Evolutionary conservation across 2,888 invertebrate species (phyloP), one percentile per base, ranked within the genome.

Genomic region (Tenthredo mesomela): DNA sequence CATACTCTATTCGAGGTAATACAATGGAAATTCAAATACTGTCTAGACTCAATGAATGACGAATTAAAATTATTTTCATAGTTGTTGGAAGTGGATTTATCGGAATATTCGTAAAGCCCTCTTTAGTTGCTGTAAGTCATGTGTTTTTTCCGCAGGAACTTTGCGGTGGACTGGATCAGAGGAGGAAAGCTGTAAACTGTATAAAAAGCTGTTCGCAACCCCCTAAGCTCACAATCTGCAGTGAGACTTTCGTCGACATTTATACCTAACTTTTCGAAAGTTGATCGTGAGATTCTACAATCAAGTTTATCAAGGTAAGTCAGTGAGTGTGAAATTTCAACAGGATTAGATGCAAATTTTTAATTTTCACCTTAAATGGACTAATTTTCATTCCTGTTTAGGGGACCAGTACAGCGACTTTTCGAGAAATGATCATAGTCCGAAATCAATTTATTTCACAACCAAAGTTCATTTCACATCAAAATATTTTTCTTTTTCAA

Each of bases 171-270:
- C 5, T 33, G 4, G 10, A 33, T 7, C 33, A 33, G 5, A 0
- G 67, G 67, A 5, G 25, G 33, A 33, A 67, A 12, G 1, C 12
- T 9, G 0, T 10, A 25, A 18, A 12, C 33, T 0, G 6, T 67
- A 67, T 67, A 67, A 67, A 67, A 67, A 67, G 67, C 67, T 67
- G 67, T 67, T 33, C 29, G 33, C 33, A 33, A 33, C 67, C 67
- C 12, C 67, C 33, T n/a, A 15, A 67, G 33, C 54, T 54, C 54
- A 54, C 1, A 54, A 25, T 25, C 37, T 37, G 37, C 67, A 67
- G 67, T 33, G 2, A 33, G 33, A 33, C 67, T 67, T 33, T 33
- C 18, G 33, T 33, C 1, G 18, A 67, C 18, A 33, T 33, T 29
- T 33, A 6, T 18, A 67, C 67, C 6, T 67, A 33, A 67, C 33